Evolutionary conservation across 1,140 invertebrate species (phyloP).

Genomic region (Cyclina sinensis): DNA sequence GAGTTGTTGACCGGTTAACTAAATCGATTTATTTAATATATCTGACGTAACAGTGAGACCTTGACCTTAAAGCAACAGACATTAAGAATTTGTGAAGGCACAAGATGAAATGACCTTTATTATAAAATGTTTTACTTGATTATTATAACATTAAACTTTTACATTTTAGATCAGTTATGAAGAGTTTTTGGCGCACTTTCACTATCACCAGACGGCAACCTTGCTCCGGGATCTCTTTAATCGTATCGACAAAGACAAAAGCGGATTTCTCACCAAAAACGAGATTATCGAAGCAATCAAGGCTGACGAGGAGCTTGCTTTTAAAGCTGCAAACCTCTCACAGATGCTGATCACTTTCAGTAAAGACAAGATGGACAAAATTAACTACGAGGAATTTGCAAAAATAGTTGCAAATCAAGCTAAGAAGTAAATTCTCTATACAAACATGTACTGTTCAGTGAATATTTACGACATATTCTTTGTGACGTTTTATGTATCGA

Average conservation of each 20-base stretch:
- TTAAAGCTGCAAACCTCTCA: slow-evolving; percentile 77
- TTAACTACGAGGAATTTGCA: slow-evolving; percentile 81
- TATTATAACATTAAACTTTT: too few relatives aligned
- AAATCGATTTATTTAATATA: too few relatives aligned
- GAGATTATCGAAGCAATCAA: slow-evolving; percentile 79
- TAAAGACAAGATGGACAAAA: slow-evolving; percentile 74
- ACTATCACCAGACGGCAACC: slow-evolving; percentile 68
- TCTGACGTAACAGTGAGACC: too few relatives aligned
- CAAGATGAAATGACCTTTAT: too few relatives aligned
- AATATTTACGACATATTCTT: too few relatives aligned
- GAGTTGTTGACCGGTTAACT: too few relatives aligned
- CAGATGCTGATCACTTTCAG: slow-evolving; percentile 74
- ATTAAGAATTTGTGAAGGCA: too few relatives aligned
- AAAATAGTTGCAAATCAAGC: slow-evolving; percentile 47
- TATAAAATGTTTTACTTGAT: too few relatives aligned
- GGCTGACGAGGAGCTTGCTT: slow-evolving; percentile 75
- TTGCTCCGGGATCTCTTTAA: slow-evolving; percentile 77
- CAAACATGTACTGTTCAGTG: too few relatives aligned
- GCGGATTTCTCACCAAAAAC: slow-evolving; percentile 78
- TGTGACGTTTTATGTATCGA: too few relatives aligned
- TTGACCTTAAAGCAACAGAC: too few relatives aligned
- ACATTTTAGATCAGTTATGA: slow-evolving; percentile 78
- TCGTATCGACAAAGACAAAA: slow-evolving; percentile 78
- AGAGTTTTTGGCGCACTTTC: slow-evolving; percentile 79
- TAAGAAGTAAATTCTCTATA: slow-evolving; percentile 67